Evolutionary conservation across 2,113 vertebrate genomes (phyloP), one percentile per base, ranked within the genome.

Genomic region (Marmota monax): DNA sequence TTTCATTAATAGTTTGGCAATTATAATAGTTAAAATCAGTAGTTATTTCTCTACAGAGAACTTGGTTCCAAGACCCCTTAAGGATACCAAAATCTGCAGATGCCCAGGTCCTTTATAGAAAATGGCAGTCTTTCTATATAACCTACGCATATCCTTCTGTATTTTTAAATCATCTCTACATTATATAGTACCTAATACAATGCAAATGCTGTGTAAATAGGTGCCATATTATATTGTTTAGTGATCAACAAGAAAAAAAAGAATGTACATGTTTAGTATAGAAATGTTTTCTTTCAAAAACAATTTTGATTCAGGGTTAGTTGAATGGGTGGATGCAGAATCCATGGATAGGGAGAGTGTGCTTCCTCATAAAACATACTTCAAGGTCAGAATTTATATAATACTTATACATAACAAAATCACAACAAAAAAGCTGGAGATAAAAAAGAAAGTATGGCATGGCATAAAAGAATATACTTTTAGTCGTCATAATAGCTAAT

Each of bases 351-450:
- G 2, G 29, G 67, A 78, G 6, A 5, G 23, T 11, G 48, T 61
- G 91, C 48, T 92, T 96, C 67, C 74, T 89, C 91, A 78, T 73
- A 92, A 92, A 95, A 94, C 17, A 37, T 10, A 89, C 20, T 65
- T 85, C 25, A 56, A 96, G 17, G 39, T 65, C 61, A 94, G 18
- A 78, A 14, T 77, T 92, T 65, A 87, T 53, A 29, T 79, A 95
- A 39, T 39, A 95, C 34, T 82, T 8, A 8, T 90, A 76, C 34
- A 80, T 45, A 87, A 16, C 76, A 88, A 79, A 65, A 86, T n/a
- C 14, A 97, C 0, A 69, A 16, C 25, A 58, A 80, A 84, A 84
- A 63, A 18, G 56, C 70, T 22, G 84, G 17, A 95, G n/a, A 78
- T 58, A 88, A 73, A 84, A 90, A 29, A 76, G 14, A 82, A 18